Percentiles rank a stretch among this genome's conserved stretches.
These are phyloP conservation scores for Subacronicta megacephala DNA, from an alignment of 2,888 invertebrate genomes.

Conservation along the genomic window DNA sequence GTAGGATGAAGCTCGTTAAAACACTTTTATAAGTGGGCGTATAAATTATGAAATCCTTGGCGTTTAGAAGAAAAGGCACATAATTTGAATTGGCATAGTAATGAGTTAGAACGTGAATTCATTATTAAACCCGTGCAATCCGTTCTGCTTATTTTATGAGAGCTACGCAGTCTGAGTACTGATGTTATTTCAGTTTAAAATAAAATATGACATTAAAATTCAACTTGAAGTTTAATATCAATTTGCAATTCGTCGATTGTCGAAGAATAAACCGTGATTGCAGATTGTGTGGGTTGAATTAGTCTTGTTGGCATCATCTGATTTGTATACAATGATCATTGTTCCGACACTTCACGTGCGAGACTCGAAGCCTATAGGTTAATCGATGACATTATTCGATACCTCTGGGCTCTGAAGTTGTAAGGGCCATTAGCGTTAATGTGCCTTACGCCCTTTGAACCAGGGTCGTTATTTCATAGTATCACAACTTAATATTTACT, in stretches of 20 bases:
- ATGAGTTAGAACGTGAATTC: slow-evolving; percentile 50
- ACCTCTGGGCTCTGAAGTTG: slow-evolving; percentile 15
- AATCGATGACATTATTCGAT: slow-evolving; percentile 67
- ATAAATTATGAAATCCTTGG: slow-evolving; percentile 51
- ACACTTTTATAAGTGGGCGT: slow-evolving; percentile 42
- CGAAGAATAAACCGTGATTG: slow-evolving; percentile 56
- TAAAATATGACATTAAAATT: slow-evolving; percentile 52
- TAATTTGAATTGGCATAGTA: slow-evolving; percentile 48
- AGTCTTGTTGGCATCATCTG: slow-evolving; percentile 70
- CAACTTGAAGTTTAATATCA: slow-evolving; percentile 49
- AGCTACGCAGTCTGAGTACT: slow-evolving; percentile 24
- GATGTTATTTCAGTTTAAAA: slow-evolving; percentile 45
- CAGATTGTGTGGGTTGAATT: slow-evolving; percentile 68
- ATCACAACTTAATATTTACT: slow-evolving; percentile 68
- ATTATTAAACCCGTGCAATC: slow-evolving; percentile 48
- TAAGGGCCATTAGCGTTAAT: slow-evolving; percentile 32
- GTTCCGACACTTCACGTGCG: slow-evolving; percentile 68
- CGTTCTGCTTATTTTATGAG: slow-evolving; percentile 45
- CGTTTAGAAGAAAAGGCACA: slow-evolving; percentile 42
- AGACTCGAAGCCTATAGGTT: slow-evolving; percentile 57
- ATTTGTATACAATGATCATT: slow-evolving; percentile 89
- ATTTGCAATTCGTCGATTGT: slow-evolving; percentile 54
- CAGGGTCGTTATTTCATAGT: slow-evolving; percentile 20
- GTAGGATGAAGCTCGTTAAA: slow-evolving; percentile 21
- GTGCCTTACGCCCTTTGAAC: slow-evolving; percentile 24